Base-by-base conservation (phyloP, 2,113 vertebrate species). In the Loxodonta africana region DNA sequence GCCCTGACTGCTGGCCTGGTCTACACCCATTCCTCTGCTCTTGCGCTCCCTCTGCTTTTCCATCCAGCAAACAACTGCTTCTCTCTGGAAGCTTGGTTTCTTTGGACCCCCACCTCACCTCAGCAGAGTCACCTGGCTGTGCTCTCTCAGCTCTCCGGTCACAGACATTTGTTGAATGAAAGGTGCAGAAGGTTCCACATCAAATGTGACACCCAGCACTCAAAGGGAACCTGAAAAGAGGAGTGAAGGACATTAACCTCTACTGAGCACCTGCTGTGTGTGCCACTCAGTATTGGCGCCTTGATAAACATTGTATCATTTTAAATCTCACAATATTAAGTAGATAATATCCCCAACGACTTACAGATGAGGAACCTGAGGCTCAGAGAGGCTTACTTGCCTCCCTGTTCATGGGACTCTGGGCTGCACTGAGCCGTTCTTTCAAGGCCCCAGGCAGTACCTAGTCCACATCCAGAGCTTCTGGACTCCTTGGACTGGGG, bases 321-420 rank as follows among this genome's bases (percentile, higher is more conserved):
- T 88, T 65, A 83, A 76, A 85, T 28, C 51, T 69, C 41, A 26
- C 8, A 0, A 8, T 91, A 15, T 21, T 26, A 93, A 89, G 28
- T 44, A 37, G 28, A 28, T 44, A 1, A 33, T 51, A 23, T 57
- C 57, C 30, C 37, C 37, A 37, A 73, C 30, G 18, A 0, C 94
- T n/a, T 51, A 73, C 25, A 90, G 73, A 73, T 65, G 60, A 88
- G 65, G 60, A 94, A 96, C 67, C 48, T 77, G 86, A 90, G 84
- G 51, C 88, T 92, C 25, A 30, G 74, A 89, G 41, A 48, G n/a
- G 8, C 82, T 83, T 48, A 5, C n/a, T 44, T 28, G 30, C 46
- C 71, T 91, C 53, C 46, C 69, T 33, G 25, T 46, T 77, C 37
- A 2, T 48, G 57, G 65, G 94, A 6, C 87, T 46, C 44, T 63